Percentiles rank a stretch among this genome's conserved stretches.
Conservation (phyloP, 2,797 vertebrate species). For the Sarcophilus harrisii region DNA sequence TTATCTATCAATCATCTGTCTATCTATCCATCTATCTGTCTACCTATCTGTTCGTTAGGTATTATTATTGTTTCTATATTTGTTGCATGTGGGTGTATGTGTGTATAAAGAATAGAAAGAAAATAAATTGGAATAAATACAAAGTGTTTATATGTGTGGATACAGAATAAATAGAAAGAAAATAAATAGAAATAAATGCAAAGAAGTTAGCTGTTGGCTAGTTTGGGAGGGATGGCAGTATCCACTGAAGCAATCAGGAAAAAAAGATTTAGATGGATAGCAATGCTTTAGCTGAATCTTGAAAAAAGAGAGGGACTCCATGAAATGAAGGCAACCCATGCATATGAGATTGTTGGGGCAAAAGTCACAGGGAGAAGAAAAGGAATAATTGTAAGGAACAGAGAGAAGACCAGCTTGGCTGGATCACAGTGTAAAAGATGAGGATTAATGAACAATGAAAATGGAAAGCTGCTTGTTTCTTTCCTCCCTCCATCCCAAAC, state of each 20-base stretch:
- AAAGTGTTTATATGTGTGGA: background rate
- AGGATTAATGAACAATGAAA: background rate
- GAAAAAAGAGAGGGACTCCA: background rate
- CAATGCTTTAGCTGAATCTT: background rate
- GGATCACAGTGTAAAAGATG: background rate
- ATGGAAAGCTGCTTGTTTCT: background rate
- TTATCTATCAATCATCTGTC: no score
- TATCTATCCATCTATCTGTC: background rate
- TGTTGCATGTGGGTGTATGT: no score
- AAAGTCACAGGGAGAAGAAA: background rate
- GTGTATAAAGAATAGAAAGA: background rate
- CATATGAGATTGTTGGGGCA: background rate
- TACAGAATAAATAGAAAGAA: background rate
- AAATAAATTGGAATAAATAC: background rate
- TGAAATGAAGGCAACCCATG: background rate
- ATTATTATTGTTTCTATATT: no score
- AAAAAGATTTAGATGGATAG: background rate
- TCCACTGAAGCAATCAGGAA: background rate
- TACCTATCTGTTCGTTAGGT: no score
- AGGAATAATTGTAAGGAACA: background rate
- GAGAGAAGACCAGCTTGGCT: background rate
- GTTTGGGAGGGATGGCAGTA: background rate
- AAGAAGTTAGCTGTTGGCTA: background rate
- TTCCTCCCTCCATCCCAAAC: fast-evolving
- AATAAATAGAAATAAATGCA: background rate